These are phyloP conservation scores for Pachliopta kotzebuea DNA, from an alignment of 2,888 invertebrate genomes.

Conservation along the genomic window DNA sequence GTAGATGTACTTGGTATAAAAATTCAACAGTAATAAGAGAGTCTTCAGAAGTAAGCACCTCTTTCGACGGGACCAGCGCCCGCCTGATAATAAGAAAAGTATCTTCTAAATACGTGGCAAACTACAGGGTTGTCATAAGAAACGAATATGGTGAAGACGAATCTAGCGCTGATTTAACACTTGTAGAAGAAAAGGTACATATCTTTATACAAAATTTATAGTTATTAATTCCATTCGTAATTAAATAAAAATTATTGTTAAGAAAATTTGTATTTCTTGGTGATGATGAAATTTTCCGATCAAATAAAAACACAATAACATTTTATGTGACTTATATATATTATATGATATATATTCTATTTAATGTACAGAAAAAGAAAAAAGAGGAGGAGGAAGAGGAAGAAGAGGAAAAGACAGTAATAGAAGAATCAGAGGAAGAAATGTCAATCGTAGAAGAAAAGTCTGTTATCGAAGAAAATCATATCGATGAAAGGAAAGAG, in stretches of 20 bases:
- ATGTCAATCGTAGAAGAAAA: slow-evolving; percentile 73
- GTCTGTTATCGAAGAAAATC: slow-evolving; percentile 73
- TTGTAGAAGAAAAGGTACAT: slow-evolving; percentile 82
- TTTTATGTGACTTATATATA: too few relatives aligned
- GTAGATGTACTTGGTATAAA: slow-evolving; percentile 92
- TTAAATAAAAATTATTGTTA: too few relatives aligned
- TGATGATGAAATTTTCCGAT: too few relatives aligned
- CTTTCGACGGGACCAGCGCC: slow-evolving; percentile 91
- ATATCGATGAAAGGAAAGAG: slow-evolving; percentile 72
- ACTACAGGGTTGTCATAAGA: slow-evolving; percentile 91
- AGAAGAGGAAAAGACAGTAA: slow-evolving; percentile 62
- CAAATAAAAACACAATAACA: too few relatives aligned
- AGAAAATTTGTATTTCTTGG: too few relatives aligned
- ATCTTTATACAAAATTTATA: not conserved
- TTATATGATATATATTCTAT: too few relatives aligned
- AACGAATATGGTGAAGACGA: slow-evolving; percentile 96
- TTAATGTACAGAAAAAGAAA: slow-evolving; percentile 71
- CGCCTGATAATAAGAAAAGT: slow-evolving; percentile 89
- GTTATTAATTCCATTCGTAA: too few relatives aligned
- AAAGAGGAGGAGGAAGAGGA: slow-evolving; percentile 69
- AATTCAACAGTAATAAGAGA: slow-evolving; percentile 88
- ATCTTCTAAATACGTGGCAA: slow-evolving; percentile 88
- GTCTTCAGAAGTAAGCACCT: slow-evolving; percentile 87
- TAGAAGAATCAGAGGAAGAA: slow-evolving; percentile 75
- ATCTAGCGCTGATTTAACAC: slow-evolving; percentile 90